Conservation (phyloP, 2,888 invertebrate species). For the Caenorhabditis panamensis region DNA sequence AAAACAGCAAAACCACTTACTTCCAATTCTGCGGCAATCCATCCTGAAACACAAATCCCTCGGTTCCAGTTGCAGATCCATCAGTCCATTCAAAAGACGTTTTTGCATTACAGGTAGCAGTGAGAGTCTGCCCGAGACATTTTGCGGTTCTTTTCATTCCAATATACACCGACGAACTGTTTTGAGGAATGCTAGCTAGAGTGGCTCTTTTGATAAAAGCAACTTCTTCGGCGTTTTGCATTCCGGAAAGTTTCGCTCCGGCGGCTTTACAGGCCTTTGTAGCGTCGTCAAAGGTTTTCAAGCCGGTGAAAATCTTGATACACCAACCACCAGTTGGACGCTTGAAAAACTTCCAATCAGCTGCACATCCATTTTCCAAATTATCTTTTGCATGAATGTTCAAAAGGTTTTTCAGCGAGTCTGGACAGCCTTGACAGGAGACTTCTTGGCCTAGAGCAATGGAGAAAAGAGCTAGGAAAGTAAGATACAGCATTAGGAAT, state of each 20-base stretch:
- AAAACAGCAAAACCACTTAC: background rate
- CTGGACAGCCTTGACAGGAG: no score
- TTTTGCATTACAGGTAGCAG: background rate
- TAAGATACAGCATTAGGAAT: background rate
- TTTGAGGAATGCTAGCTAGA: background rate
- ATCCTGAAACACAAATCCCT: background rate
- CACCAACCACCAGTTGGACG: slow-evolving; percentile 16
- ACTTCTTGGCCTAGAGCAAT: no score
- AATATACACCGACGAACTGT: background rate
- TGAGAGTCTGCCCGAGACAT: background rate
- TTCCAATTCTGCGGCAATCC: background rate
- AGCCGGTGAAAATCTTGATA: background rate
- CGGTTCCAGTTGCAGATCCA: slow-evolving; percentile 5
- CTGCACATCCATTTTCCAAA: background rate
- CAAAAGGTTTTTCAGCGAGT: background rate
- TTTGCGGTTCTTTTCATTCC: background rate
- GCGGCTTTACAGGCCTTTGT: background rate
- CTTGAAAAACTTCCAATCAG: slow-evolving; percentile 2
- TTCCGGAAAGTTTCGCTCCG: background rate
- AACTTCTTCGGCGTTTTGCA: background rate
- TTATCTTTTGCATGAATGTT: background rate
- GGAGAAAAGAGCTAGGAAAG: background rate
- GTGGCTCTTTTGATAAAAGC: slow-evolving; percentile 7
- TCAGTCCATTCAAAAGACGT: slow-evolving; percentile 8
- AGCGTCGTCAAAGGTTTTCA: background rate